phyloP scores from a whole-genome alignment of 2,113 vertebrate genomes.

The Gobius niger region DNA sequence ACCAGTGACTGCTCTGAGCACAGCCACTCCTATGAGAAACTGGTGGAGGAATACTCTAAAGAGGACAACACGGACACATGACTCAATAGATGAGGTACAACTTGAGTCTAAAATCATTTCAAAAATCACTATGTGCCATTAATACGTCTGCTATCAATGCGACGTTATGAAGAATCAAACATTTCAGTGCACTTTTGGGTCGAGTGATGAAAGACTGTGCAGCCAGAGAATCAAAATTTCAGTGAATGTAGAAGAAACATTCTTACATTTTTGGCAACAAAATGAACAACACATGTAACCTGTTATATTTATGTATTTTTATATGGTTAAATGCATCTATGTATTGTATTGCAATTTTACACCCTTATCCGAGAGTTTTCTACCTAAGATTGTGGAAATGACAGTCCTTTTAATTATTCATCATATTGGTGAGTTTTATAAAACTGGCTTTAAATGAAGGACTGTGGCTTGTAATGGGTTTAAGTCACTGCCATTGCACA shows the following conservation, averaged over 20 bases:
- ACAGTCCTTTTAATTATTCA: slow-evolving; percentile 58
- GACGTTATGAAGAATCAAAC: slow-evolving; percentile 16
- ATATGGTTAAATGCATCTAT: slow-evolving; percentile 33
- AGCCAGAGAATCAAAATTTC: slow-evolving; percentile 30
- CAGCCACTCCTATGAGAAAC: slow-evolving; percentile 87
- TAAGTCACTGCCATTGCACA: slow-evolving; percentile 55
- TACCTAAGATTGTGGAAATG: slow-evolving; percentile 31
- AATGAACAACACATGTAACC: slow-evolving; percentile 20
- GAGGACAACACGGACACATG: slow-evolving; percentile 80
- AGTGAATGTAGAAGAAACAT: slow-evolving; percentile 1
- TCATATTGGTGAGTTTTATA: slow-evolving; percentile 78
- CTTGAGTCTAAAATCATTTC: not conserved
- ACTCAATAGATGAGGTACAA: slow-evolving; percentile 2
- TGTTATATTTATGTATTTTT: slow-evolving; percentile 43
- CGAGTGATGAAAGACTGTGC: slow-evolving; percentile 13
- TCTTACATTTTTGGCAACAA: slow-evolving; percentile 11
- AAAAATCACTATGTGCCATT: slow-evolving; percentile 3
- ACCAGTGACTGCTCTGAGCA: slow-evolving; percentile 83
- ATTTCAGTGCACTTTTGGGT: slow-evolving; percentile 22
- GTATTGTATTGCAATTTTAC: slow-evolving; percentile 32
- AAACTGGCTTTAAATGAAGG: slow-evolving; percentile 66
- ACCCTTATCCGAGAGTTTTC: slow-evolving; percentile 18
- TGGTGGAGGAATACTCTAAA: slow-evolving; percentile 89
- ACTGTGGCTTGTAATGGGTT: slow-evolving; percentile 44
- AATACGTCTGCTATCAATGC: slow-evolving; percentile 10